Evolutionary conservation across 2,888 invertebrate species (phyloP).

Genomic region (Sarcophaga subvicina): DNA sequence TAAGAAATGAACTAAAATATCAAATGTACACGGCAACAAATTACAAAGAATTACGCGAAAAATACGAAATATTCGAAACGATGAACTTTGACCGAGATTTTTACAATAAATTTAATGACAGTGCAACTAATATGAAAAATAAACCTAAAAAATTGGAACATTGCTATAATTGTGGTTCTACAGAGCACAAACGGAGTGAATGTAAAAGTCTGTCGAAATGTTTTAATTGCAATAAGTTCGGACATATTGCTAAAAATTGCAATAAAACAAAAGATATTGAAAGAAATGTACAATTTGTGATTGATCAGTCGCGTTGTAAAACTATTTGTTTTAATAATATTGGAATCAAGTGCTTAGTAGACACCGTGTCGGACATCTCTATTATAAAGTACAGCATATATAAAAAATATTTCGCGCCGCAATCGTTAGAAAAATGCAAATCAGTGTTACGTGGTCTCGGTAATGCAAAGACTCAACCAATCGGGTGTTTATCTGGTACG

Average conservation of each 20-base stretch:
- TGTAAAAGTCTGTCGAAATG: slow-evolving; percentile 13
- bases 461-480: slow-evolving; percentile 69
- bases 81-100: too few species aligned
- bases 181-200: slow-evolving; percentile 19
- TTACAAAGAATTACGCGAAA: slow-evolving; percentile 19
- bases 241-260: slow-evolving; percentile 22
- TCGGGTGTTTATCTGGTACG: slow-evolving; percentile 58
- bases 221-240: slow-evolving; percentile 19
- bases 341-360: slow-evolving; percentile 35
- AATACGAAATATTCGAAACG: slow-evolving; percentile 9
- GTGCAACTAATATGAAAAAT: slow-evolving; percentile 22
- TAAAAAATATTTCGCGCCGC: slow-evolving; percentile 12
- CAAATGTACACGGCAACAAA: background rate
- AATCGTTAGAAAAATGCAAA: background rate
- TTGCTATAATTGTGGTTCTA: slow-evolving; percentile 24
- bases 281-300: slow-evolving; percentile 21
- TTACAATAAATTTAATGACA: background rate
- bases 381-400: slow-evolving; percentile 30
- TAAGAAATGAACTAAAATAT: slow-evolving; percentile 46
- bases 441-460: slow-evolving; percentile 16
- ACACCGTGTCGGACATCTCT: slow-evolving; percentile 34
- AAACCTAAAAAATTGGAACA: slow-evolving; percentile 20
- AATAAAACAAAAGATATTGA: background rate
- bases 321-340: slow-evolving; percentile 13
- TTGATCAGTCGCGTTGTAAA: slow-evolving; percentile 31